A percentile compares a stretch with the other conserved stretches of the same genome.
Conservation (phyloP, 2,113 vertebrate species). For the Myrmophylax atrothorax region DNA sequence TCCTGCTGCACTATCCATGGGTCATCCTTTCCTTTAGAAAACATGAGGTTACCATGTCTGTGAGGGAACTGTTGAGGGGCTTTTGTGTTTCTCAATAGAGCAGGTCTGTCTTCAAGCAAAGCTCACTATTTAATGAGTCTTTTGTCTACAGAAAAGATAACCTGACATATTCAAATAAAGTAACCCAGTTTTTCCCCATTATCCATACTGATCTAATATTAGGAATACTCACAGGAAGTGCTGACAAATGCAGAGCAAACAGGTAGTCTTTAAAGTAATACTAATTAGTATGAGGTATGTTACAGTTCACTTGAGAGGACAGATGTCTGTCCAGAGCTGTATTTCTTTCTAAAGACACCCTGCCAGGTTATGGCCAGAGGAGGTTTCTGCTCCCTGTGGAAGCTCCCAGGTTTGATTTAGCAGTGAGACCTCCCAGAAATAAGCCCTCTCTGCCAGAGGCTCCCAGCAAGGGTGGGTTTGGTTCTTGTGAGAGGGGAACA, state of each 20-base stretch:
- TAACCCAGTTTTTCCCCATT: background rate
- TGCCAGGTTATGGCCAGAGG: too few species aligned
- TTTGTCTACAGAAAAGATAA: background rate
- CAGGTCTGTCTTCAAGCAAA: background rate
- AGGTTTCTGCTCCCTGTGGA: too few species aligned
- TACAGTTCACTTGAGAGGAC: background rate
- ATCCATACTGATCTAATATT: background rate
- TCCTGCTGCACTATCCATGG: background rate
- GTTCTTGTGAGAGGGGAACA: too few species aligned
- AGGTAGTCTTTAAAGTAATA: background rate
- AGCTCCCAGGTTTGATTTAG: too few species aligned
- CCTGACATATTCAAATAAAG: background rate
- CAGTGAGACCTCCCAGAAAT: too few species aligned
- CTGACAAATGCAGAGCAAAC: background rate
- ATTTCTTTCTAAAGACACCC: background rate
- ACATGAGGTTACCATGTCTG: background rate
- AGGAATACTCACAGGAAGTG: background rate
- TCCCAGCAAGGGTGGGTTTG: too few species aligned
- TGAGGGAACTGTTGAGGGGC: background rate
- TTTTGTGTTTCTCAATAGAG: background rate
- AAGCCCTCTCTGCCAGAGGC: too few species aligned
- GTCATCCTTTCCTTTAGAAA: background rate
- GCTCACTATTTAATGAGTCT: background rate
- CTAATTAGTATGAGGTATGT: background rate
- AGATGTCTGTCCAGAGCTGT: background rate